A percentile compares a stretch with the other conserved stretches of the same genome.
Conservation (phyloP, 2,888 invertebrate genomes). For the Strigamia crassipes region DNA sequence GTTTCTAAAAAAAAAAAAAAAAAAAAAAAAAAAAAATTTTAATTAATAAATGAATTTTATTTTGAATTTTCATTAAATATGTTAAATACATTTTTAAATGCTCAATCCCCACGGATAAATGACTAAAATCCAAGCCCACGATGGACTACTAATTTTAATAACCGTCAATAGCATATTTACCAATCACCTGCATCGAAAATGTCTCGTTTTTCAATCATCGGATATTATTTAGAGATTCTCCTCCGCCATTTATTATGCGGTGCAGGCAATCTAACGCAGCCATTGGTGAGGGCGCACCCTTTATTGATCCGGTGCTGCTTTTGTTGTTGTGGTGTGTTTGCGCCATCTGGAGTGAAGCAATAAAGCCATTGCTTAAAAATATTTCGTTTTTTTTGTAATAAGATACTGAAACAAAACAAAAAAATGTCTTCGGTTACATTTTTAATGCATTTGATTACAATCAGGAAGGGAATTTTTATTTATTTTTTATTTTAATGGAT, state of each 20-base stretch:
- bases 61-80: not conserved
- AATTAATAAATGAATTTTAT: not conserved
- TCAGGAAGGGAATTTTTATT: too few relatives aligned
- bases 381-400: too few relatives aligned
- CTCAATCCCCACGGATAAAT: constrained; percentile 2
- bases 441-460: too few relatives aligned
- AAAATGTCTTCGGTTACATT: too few relatives aligned
- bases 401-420: too few relatives aligned
- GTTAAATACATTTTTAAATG: constrained; percentile 1
- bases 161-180: constrained; percentile 28
- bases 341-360: not conserved
- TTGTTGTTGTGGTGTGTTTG: not conserved
- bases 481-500: too few relatives aligned
- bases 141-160: not conserved
- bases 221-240: not conserved
- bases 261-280: not conserved
- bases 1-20: constrained; percentile 7
- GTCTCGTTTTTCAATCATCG: not conserved
- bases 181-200: not conserved
- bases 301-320: not conserved
- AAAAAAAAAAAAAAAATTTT: too few relatives aligned
- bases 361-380: too few relatives aligned
- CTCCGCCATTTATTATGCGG: not conserved
- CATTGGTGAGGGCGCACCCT: not conserved
- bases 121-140: not conserved